These are phyloP conservation scores for Andrena hattorfiana DNA, from an alignment of 2,888 invertebrate species.

Conservation along the genomic window DNA sequence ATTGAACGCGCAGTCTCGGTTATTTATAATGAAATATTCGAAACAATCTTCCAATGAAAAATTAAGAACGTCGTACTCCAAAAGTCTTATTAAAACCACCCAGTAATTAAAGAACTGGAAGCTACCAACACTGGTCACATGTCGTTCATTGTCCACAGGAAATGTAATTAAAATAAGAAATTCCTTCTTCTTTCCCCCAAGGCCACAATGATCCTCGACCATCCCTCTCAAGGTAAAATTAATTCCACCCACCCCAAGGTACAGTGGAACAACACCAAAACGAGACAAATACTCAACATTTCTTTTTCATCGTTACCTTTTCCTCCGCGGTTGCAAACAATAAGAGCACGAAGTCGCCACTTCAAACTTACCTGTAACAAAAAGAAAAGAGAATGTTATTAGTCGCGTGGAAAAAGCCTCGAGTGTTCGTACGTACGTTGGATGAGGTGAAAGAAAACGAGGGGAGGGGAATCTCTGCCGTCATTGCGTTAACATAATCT, in stretches of 20 bases:
- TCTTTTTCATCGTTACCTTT: slow-evolving; percentile 49
- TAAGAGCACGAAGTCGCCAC: not conserved
- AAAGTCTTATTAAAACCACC: not conserved
- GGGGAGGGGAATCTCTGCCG: not conserved
- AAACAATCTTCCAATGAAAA: not conserved
- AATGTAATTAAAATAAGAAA: slow-evolving; percentile 6
- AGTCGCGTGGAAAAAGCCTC: slow-evolving; percentile 5
- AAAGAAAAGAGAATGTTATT: slow-evolving; percentile 29
- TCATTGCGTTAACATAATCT: slow-evolving; percentile 40
- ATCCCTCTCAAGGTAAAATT: not conserved
- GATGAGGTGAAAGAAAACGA: not conserved
- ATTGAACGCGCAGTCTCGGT: not conserved
- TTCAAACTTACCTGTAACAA: slow-evolving; percentile 67
- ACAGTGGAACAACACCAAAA: not conserved
- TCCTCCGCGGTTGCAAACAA: not conserved
- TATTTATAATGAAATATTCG: not conserved
- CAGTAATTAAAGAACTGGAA: slow-evolving; percentile 2
- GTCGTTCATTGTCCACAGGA: not conserved
- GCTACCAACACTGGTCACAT: not conserved
- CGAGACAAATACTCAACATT: not conserved
- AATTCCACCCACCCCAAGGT: not conserved
- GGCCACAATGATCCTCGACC: not conserved
- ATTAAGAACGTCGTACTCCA: not conserved
- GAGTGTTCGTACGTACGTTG: not conserved
- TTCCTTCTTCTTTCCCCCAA: not conserved